Base-by-base conservation (phyloP, 2,113 vertebrate species). In the Stercorarius parasiticus region DNA sequence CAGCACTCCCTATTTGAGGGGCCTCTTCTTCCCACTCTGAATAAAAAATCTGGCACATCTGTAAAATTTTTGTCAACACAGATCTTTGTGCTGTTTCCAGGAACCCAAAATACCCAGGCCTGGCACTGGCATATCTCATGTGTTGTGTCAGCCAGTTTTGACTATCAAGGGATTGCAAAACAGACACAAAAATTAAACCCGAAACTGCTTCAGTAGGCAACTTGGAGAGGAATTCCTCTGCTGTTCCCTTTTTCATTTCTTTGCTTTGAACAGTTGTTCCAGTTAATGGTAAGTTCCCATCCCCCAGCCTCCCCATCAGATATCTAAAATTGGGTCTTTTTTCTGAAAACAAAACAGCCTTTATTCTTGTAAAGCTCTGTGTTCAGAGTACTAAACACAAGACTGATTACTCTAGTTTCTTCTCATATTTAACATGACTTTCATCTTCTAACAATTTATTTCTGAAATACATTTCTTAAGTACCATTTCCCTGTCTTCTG, bases 61-160 rank as follows among this genome's bases (percentile, higher is more conserved):
- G 62, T 89, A 73, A 25, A 82, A 62, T 88, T 94, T 86, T 66
- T 90, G 69, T 83, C 81, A 81, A 74, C 45, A 82, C 82, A 95
- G 67, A 91, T 94, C 82, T 89, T 91, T 93, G 58, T 91, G 56
- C 15, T 86, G 13, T 86, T 85, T 93, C 77, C 86, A 96, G 80
- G 45, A 89, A 52, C 82, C 66, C 55, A 91, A 77, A 97, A 91
- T 62, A 95, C 58, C 42, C 50, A 52, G 62, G 78, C 85, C 58
- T 82, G 89, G 86, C 89, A 91, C 64, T 87, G 82, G 59, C 58
- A 52, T 83, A 97, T 96, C 92, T 96, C 67, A 64, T 93, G 73
- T 96, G 86, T 95, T 95, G 94, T 95, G 86, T 97, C 92, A 96
- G 95, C 94, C 92, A 93, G 76, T 96, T 97, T 82, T 94, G 93